Evolutionary conservation across 2,797 vertebrate species (phyloP).

Genomic region (Eidolon dupreanum): DNA sequence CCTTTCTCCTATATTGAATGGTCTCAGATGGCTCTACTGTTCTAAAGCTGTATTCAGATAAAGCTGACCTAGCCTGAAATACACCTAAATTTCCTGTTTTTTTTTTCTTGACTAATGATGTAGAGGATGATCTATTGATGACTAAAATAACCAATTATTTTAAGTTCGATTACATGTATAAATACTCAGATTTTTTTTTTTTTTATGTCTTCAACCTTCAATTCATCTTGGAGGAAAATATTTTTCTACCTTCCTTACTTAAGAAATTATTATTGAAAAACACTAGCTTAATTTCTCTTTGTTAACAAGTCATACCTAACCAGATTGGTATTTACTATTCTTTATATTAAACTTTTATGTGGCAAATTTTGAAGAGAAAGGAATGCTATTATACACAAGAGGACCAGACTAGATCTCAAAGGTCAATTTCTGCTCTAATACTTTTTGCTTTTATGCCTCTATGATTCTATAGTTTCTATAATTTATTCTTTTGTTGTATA

Average conservation of each 20-base stretch:
- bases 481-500: slow-evolving; percentile 10
- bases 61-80: not conserved
- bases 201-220: not conserved
- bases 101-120: not conserved
- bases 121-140: not conserved
- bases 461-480: not conserved
- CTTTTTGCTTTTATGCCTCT: not conserved
- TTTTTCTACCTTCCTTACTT: not conserved
- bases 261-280: not conserved
- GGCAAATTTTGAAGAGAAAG: not conserved
- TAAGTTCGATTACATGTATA: not conserved
- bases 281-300: not conserved
- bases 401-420: not conserved
- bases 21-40: not conserved
- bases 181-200: not conserved
- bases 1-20: not conserved
- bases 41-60: not conserved
- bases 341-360: not conserved
- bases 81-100: not conserved
- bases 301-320: not conserved
- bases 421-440: not conserved
- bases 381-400: not conserved
- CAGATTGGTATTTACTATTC: not conserved
- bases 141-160: not conserved
- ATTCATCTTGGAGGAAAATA: not conserved